Evolutionary conservation across 2,888 invertebrate genomes (phyloP).

Genomic region (Zhuqinia jingwanae): DNA sequence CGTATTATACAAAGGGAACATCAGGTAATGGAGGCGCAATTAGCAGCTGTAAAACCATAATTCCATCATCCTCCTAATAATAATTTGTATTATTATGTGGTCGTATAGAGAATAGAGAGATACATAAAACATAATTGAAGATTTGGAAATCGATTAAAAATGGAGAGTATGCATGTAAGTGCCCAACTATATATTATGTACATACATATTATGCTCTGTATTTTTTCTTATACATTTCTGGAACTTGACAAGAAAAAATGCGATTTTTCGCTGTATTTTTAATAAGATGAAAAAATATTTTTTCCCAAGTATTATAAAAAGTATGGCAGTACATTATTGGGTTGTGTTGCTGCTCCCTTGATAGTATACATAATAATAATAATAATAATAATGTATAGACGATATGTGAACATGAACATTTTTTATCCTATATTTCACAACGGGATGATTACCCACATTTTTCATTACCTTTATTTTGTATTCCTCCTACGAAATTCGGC

Average conservation of each 20-base stretch:
- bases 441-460: conserved; percentile 65
- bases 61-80: conserved; percentile 48
- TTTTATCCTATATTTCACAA: conserved; percentile 62
- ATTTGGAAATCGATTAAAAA: too few species aligned
- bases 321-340: neutral
- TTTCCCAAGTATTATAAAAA: neutral
- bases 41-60: conserved; percentile 68
- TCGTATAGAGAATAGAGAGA: neutral
- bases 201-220: too few species aligned
- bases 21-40: conserved; percentile 57
- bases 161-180: too few species aligned
- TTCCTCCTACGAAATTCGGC: conserved; percentile 33
- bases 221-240: too few species aligned
- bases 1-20: conserved; percentile 43
- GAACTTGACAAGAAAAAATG: neutral
- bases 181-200: too few species aligned
- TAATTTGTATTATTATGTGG: conserved; percentile 14
- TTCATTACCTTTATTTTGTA: conserved; percentile 68
- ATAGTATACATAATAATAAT: conserved; percentile 2
- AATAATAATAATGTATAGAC: too few species aligned
- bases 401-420: conserved; percentile 38
- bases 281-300: neutral
- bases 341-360: conserved; percentile 37
- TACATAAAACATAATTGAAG: neutral
- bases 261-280: conserved; percentile 6